These are phyloP conservation scores for Papilio xuthus DNA, from an alignment of 1,140 invertebrate genomes.

Conservation along the genomic window DNA sequence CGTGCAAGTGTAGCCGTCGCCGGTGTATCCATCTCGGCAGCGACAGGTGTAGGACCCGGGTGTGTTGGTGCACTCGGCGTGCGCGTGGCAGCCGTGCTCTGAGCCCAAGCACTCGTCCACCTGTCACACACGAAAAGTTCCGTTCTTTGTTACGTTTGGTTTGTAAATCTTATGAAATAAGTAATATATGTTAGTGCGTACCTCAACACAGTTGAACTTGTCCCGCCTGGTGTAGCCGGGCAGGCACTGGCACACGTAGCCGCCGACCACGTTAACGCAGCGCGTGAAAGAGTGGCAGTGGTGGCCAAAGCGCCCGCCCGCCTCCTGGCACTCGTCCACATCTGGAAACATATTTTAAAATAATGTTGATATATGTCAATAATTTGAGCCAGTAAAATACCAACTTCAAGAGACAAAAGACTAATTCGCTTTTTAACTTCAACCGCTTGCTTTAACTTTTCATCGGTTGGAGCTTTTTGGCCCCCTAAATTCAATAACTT, in stretches of 20 bases:
- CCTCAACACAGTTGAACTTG: slow-evolving; percentile 90
- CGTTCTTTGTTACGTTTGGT: neutral
- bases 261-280: slow-evolving; percentile 90
- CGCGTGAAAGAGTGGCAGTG: slow-evolving; percentile 90
- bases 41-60: slow-evolving; percentile 92
- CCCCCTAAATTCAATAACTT: neutral
- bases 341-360: slow-evolving; percentile 80
- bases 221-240: slow-evolving; percentile 89
- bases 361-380: neutral
- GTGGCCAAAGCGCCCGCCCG: slow-evolving; percentile 88
- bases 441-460: too few species aligned
- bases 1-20: slow-evolving; percentile 91
- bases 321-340: slow-evolving; percentile 90
- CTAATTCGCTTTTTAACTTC: too few species aligned
- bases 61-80: slow-evolving; percentile 93
- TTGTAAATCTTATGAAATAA: neutral
- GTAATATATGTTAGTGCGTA: slow-evolving; percentile 43
- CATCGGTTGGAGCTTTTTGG: too few species aligned
- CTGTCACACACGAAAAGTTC: slow-evolving; percentile 43
- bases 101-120: slow-evolving; percentile 89
- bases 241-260: slow-evolving; percentile 91
- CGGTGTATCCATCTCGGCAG: slow-evolving; percentile 91
- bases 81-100: slow-evolving; percentile 87
- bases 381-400: neutral
- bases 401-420: too few species aligned